phyloP scores from a whole-genome alignment of 2,113 vertebrate genomes.

The Xyliphius kryptos region DNA sequence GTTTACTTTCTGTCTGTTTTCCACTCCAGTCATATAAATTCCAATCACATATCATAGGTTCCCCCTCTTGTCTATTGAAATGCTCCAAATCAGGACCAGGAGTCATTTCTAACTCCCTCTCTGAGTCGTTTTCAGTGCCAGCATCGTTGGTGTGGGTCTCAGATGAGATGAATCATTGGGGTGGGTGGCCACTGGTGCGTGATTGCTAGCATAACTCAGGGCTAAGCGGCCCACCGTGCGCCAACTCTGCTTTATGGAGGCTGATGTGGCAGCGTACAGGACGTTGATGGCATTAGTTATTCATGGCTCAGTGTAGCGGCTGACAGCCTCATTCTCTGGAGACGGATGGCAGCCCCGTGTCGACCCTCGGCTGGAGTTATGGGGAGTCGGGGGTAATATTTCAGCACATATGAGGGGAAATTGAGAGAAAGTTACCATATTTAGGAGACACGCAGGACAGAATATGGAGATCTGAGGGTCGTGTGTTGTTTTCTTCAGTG shows the following conservation, averaged over 20 bases:
- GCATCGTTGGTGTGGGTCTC: constrained; percentile 1
- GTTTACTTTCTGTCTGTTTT: constrained; percentile 36
- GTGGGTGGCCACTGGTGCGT: constrained; percentile 10
- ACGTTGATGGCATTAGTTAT: constrained; percentile 29
- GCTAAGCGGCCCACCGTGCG: constrained; percentile 18
- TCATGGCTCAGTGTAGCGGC: constrained; percentile 18
- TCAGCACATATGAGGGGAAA: constrained; percentile 5
- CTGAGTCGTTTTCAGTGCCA: constrained; percentile 3
- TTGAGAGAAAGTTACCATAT: not conserved
- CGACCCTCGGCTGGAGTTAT: constrained; percentile 23
- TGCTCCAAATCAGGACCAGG: not conserved
- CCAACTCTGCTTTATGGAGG: constrained; percentile 25
- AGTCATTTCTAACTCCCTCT: not conserved
- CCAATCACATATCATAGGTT: too few species aligned
- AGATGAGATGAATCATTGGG: constrained; percentile 14
- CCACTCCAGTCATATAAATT: too few species aligned
- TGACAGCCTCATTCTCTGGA: constrained; percentile 31
- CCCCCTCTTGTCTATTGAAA: too few species aligned
- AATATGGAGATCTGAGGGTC: too few species aligned
- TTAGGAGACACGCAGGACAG: not conserved
- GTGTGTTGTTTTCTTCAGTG: not conserved
- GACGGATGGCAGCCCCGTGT: constrained; percentile 27
- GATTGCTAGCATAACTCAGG: constrained; percentile 24
- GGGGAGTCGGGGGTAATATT: constrained; percentile 9
- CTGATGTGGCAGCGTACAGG: constrained; percentile 30